Base-by-base conservation (phyloP, 1,140 invertebrate species). In the Cyclina sinensis region DNA sequence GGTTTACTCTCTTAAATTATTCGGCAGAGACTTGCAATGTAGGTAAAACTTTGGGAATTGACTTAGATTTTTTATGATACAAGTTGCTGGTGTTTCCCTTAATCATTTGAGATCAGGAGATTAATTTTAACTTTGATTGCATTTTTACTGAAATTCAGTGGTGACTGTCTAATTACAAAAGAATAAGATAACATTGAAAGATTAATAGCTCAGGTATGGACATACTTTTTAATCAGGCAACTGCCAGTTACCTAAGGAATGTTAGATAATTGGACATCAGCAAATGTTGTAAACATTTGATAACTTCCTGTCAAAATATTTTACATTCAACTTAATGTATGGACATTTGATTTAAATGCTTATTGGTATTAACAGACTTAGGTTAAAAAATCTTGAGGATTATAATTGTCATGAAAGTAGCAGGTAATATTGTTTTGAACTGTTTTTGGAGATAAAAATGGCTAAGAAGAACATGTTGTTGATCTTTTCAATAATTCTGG, bases 231-330 rank as follows among this genome's bases (percentile, higher is more conserved):
- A 1, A 70, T 70, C 65, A 30, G 48, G 16, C 74, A 78, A 78
- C 74, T 51, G 43, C 0, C 24, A 30, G 46, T 57, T 78, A 78
- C 27, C 4, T 24, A 3, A 78, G 74, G 74, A 78, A 78, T 78
- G 24, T 78, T 18, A 30, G 74, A 78, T 78, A 51, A 78, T 78
- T 54, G 18, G 14, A 35, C 27, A 54, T 78, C 48, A 76, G 32
- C 21, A 37, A 76, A 54, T 32, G 48, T 54, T 1, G 27, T 35
- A 78, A 78, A 78, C 74, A 78, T 54, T 35, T 78, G 74, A 78
- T 78, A 78, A 78, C 30, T 35, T 78, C 27, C 43, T 54, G 74
- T 54, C 74, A 32, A 30, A 76, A 27, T 16, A 46, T 76, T 43
- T 24, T 12, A 12, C 73, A 76, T 78, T 27, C 24, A 51, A 2